Evolutionary conservation across 2,113 vertebrate genomes (phyloP).

Genomic region (Sinocyclocheilus anshuiensis): DNA sequence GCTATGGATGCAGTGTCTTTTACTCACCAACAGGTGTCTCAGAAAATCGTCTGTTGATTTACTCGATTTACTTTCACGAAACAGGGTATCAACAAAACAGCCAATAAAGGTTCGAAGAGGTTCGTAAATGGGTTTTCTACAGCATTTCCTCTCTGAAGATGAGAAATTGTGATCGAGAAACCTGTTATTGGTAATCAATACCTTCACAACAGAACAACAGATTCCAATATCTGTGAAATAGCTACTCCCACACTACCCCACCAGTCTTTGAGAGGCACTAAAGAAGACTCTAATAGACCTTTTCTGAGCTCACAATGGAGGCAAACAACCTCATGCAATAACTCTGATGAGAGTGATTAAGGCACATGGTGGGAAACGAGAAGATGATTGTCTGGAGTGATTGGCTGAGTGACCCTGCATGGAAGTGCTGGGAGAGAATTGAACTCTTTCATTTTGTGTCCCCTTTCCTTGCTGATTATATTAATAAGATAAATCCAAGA

Average conservation of each 20-base stretch:
- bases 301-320: constrained; percentile 58
- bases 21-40: background rate
- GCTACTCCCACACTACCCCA: constrained; percentile 38
- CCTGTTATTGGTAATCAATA: constrained; percentile 67
- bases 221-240: constrained; percentile 36
- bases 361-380: constrained; percentile 68
- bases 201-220: constrained; percentile 56
- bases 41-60: constrained; percentile 17
- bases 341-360: constrained; percentile 72
- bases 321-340: constrained; percentile 60
- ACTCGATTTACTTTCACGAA: constrained; percentile 7
- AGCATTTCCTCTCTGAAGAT: constrained; percentile 33
- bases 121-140: constrained; percentile 27
- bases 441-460: constrained; percentile 68
- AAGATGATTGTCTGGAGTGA: constrained; percentile 67
- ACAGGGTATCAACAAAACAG: background rate
- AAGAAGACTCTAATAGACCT: constrained; percentile 44
- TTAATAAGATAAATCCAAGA: constrained; percentile 76
- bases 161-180: constrained; percentile 33
- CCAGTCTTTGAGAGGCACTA: constrained; percentile 23
- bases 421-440: constrained; percentile 63
- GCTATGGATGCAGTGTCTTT: background rate
- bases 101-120: background rate
- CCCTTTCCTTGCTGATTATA: constrained; percentile 72
- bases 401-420: constrained; percentile 73